Conservation (phyloP, 2,113 vertebrate genomes). For the Psittacara wagleri region DNA sequence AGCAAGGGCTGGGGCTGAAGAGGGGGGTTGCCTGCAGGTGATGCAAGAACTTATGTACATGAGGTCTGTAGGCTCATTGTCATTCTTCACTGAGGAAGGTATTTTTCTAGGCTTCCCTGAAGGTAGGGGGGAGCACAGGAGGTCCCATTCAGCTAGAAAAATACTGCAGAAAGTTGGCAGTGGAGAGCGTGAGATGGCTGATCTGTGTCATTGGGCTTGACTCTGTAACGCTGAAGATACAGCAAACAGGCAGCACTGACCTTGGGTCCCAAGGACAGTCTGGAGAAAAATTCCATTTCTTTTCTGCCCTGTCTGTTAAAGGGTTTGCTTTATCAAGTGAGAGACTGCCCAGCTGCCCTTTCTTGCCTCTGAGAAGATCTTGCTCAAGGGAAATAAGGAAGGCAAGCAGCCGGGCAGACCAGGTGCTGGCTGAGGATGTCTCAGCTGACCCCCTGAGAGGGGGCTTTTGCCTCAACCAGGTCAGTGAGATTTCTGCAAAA, state of each 20-base stretch:
- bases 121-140: neutral
- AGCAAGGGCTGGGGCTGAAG: neutral
- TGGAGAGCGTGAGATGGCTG: neutral
- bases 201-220: neutral
- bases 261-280: neutral
- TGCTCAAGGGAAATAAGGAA: neutral
- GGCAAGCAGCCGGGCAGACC: neutral
- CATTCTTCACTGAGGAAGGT: neutral
- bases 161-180: neutral
- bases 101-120: neutral
- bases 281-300: neutral
- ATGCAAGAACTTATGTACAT: accelerated
- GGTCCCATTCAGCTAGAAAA: neutral
- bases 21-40: neutral
- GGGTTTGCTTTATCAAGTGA: neutral
- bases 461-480: neutral
- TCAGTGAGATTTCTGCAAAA: neutral
- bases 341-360: neutral
- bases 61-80: neutral
- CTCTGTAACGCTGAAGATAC: neutral
- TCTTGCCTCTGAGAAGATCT: neutral
- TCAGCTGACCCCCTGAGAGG: neutral
- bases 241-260: neutral
- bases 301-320: neutral
- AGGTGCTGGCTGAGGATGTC: neutral